Conservation (phyloP, 1,140 invertebrate genomes). For the Lasaia peninsularis region DNA sequence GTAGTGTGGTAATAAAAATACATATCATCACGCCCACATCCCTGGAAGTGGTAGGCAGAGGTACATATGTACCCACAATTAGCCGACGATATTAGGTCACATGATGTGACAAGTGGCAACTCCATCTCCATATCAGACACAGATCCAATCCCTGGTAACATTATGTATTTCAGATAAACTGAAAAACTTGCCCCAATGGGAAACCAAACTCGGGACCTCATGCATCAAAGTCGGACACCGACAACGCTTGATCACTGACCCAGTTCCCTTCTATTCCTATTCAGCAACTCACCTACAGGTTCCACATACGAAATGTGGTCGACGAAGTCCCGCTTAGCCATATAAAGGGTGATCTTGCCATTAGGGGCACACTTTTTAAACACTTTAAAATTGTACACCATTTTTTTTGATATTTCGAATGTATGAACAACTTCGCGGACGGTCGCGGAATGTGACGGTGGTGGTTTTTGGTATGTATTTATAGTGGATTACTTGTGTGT, state of each 20-base stretch:
- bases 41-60: too few species aligned
- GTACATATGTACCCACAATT: too few species aligned
- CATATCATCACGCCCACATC: too few species aligned
- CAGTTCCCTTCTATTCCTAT: not conserved
- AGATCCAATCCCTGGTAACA: too few species aligned
- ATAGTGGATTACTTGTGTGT: slow-evolving; percentile 56
- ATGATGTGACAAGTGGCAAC: too few species aligned
- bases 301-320: slow-evolving; percentile 95
- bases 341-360: slow-evolving; percentile 95
- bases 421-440: not conserved
- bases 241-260: not conserved
- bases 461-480: slow-evolving; percentile 26
- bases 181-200: too few species aligned
- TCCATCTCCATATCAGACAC: too few species aligned
- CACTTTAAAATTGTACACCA: slow-evolving; percentile 94
- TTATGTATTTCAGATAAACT: too few species aligned
- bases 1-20: too few species aligned
- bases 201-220: too few species aligned
- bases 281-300: slow-evolving; percentile 86
- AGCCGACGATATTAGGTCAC: too few species aligned
- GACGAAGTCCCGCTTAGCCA: slow-evolving; percentile 97
- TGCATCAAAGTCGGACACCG: too few species aligned
- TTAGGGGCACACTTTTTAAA: slow-evolving; percentile 97
- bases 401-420: slow-evolving; percentile 60
- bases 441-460: slow-evolving; percentile 23